phyloP scores from a whole-genome alignment of 2,888 invertebrate species.

The Erebia palarica region DNA sequence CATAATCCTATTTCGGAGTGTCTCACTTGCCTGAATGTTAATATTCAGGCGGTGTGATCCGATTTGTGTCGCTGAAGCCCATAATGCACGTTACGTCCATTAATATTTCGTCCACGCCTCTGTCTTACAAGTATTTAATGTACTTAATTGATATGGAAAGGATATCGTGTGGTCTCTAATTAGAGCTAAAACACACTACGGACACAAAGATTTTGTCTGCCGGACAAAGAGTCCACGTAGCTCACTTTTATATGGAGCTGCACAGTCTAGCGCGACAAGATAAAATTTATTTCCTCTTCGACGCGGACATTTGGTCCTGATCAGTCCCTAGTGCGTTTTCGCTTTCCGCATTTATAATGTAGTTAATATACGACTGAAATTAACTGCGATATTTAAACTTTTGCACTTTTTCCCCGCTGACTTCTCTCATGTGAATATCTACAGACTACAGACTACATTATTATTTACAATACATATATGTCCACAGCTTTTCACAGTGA shows the following conservation, averaged over 20 bases:
- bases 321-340: too few species aligned
- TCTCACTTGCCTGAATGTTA: slow-evolving; percentile 35
- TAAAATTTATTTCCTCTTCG: too few species aligned
- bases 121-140: slow-evolving; percentile 17
- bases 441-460: neutral
- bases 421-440: slow-evolving; percentile 10
- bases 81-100: slow-evolving; percentile 35
- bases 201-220: too few species aligned
- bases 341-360: too few species aligned
- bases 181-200: neutral
- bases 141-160: slow-evolving; percentile 24
- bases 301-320: too few species aligned
- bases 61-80: slow-evolving; percentile 37
- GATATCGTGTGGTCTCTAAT: neutral
- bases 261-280: too few species aligned
- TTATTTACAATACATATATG: slow-evolving; percentile 1
- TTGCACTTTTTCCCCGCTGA: neutral
- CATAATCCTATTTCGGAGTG: slow-evolving; percentile 26
- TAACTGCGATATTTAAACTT: neutral
- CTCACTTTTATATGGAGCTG: too few species aligned
- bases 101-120: slow-evolving; percentile 34
- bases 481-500: neutral
- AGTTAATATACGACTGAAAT: neutral
- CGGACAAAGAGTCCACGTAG: too few species aligned
- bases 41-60: slow-evolving; percentile 41